Conservation (phyloP, 2,797 vertebrate genomes). For the Coregonus ussuriensis region DNA sequence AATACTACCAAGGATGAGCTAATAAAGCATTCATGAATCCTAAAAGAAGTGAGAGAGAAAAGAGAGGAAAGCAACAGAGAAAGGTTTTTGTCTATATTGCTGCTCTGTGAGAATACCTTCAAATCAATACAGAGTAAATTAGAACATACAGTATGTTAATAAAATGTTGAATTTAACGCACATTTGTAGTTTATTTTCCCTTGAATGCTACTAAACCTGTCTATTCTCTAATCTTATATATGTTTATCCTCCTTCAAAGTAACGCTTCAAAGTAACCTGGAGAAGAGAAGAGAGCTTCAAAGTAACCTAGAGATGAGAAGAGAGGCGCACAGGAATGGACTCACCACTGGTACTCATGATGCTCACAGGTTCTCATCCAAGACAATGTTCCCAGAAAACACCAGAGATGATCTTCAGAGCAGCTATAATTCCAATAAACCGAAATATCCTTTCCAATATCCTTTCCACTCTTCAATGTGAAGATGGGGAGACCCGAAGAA, state of each 20-base stretch:
- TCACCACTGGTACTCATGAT: constrained; percentile 5
- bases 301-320: background rate
- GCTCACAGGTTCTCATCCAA: constrained; percentile 4
- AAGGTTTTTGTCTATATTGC: background rate
- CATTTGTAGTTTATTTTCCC: too few species aligned
- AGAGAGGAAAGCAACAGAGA: background rate
- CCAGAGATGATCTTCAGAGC: background rate
- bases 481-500: background rate
- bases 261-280: background rate
- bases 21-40: background rate
- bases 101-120: too few species aligned
- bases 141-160: background rate
- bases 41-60: background rate
- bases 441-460: background rate
- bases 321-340: background rate
- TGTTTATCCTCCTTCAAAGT: too few species aligned
- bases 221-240: too few species aligned
- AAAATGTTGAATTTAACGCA: background rate
- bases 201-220: background rate
- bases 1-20: background rate
- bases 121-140: background rate
- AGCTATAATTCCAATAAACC: background rate
- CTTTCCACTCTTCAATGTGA: background rate
- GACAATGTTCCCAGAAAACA: background rate
- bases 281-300: background rate